Evolutionary conservation across 2,113 vertebrate genomes (phyloP).

Genomic region (Hemicordylus capensis): DNA sequence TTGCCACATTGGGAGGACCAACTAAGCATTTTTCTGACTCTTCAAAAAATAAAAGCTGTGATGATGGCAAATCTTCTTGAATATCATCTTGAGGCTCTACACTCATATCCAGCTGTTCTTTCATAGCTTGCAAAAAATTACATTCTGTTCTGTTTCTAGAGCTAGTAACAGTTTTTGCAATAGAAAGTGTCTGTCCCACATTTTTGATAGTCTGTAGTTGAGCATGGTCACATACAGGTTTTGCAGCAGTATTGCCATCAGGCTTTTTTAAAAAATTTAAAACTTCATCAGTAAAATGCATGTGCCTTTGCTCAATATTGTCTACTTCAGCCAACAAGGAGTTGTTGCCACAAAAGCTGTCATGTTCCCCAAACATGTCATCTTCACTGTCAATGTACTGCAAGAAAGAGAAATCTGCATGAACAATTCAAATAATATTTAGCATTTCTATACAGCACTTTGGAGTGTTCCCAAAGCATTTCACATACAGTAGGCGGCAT

Average conservation of each 20-base stretch:
- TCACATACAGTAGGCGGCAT: not conserved
- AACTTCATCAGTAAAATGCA: conserved; percentile 32
- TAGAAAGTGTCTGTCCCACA: not conserved
- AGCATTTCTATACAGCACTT: not conserved
- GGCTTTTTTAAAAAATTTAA: rapidly evolving
- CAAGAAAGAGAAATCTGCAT: not conserved
- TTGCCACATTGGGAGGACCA: not conserved
- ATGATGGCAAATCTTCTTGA: conserved; percentile 79
- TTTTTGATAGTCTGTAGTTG: conserved; percentile 5
- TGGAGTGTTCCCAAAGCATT: not conserved
- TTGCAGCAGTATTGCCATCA: not conserved
- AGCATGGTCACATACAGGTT: not conserved
- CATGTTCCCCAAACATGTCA: conserved; percentile 88
- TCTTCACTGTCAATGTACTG: conserved; percentile 85
- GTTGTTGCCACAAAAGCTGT: conserved; percentile 81
- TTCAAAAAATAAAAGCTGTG: conserved; percentile 76
- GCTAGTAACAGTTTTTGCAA: not conserved
- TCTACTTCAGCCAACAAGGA: conserved; percentile 84
- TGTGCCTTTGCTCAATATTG: conserved; percentile 69
- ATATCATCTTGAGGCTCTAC: conserved; percentile 12
- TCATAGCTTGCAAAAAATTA: not conserved
- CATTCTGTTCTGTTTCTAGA: not conserved
- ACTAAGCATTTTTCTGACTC: not conserved
- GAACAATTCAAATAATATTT: not conserved
- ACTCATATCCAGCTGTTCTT: rapidly evolving